A percentile compares a stretch with the other conserved stretches of the same genome.
Evolutionary conservation across 2,888 invertebrate species (phyloP).

Genomic region (Cheilosia scutellata): DNA sequence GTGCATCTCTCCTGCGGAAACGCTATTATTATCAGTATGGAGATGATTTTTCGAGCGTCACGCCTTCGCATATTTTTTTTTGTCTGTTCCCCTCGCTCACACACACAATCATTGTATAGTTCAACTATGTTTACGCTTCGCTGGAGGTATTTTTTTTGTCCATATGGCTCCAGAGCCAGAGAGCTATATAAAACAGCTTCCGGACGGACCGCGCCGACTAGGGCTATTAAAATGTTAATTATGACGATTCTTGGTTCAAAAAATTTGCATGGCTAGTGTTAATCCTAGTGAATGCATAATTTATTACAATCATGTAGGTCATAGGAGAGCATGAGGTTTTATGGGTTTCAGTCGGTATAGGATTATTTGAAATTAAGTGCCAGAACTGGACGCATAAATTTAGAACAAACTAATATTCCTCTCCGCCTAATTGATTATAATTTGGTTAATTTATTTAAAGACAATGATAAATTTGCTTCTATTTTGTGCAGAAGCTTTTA

Average conservation of each 20-base stretch:
- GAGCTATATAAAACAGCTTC: conserved; percentile 13
- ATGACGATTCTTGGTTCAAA: background rate
- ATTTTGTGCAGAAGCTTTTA: conserved; percentile 13
- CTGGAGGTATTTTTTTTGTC: conserved; percentile 1
- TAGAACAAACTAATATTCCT: background rate
- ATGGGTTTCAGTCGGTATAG: background rate
- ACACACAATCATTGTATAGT: background rate
- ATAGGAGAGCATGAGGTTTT: conserved; percentile 13
- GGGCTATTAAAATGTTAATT: conserved; percentile 30
- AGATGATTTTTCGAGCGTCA: conserved; percentile 23
- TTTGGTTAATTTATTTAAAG: conserved; percentile 35
- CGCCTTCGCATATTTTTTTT: conserved; percentile 3
- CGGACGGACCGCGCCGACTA: background rate
- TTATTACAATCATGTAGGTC: conserved; percentile 19
- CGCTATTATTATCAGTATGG: conserved; percentile 11
- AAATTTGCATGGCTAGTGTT: conserved; percentile 25
- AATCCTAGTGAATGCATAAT: conserved; percentile 28
- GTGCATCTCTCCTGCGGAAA: conserved; percentile 46
- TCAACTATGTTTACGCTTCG: conserved; percentile 11
- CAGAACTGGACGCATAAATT: conserved; percentile 41
- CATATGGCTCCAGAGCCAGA: background rate
- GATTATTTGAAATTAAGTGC: conserved; percentile 37
- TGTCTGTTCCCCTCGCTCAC: background rate
- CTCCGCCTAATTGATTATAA: background rate
- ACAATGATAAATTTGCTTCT: conserved; percentile 29